Evolutionary conservation across 1,140 invertebrate genomes (phyloP).

Genomic region (Argopecten irradians): DNA sequence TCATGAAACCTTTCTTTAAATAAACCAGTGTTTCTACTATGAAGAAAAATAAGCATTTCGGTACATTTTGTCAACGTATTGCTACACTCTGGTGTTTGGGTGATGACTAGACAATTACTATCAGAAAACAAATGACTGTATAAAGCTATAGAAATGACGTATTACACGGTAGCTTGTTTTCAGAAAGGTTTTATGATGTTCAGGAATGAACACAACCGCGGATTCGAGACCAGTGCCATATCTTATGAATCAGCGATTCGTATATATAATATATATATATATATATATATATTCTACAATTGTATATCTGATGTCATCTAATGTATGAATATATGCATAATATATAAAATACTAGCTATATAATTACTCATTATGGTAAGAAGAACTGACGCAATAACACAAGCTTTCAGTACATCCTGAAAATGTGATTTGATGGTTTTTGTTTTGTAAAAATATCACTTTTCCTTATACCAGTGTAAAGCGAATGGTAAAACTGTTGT

Average conservation of each 20-base stretch:
- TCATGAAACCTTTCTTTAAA: neutral
- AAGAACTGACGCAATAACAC: too few relatives aligned
- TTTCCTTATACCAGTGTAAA: too few relatives aligned
- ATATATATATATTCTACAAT: neutral
- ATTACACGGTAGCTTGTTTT: neutral
- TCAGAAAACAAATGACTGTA: neutral
- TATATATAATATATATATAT: neutral
- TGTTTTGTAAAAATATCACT: too few relatives aligned
- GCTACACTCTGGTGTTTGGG: too few relatives aligned
- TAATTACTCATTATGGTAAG: too few relatives aligned
- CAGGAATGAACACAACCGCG: neutral
- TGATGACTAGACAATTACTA: too few relatives aligned
- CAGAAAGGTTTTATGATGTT: neutral
- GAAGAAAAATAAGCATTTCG: too few relatives aligned
- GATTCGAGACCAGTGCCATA: neutral
- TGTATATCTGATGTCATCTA: neutral
- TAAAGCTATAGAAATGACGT: neutral
- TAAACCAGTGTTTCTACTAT: neutral
- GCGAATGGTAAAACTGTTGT: too few relatives aligned
- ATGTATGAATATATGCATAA: neutral
- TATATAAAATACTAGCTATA: neutral
- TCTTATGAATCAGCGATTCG: neutral
- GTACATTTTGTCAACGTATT: too few relatives aligned
- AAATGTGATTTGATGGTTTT: too few relatives aligned
- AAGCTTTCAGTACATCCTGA: too few relatives aligned